A percentile compares a stretch with the other conserved stretches of the same genome.
Evolutionary conservation across 2,113 vertebrate genomes (phyloP).

Genomic region (Corapipo altera): DNA sequence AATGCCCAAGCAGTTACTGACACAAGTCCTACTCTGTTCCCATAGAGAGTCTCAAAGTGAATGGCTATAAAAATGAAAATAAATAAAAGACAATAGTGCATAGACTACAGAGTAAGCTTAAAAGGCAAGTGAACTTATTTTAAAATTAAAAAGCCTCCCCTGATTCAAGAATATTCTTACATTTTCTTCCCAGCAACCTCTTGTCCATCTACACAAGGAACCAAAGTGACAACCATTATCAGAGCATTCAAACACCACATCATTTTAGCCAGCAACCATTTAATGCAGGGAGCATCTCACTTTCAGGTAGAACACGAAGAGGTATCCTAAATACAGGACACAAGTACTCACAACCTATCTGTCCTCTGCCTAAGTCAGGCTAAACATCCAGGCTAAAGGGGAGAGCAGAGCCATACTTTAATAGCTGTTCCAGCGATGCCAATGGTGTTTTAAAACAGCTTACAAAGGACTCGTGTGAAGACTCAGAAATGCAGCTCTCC

Average conservation of each 20-base stretch:
- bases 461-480: not conserved
- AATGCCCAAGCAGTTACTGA: not conserved
- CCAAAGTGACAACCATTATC: not conserved
- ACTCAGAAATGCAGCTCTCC: not conserved
- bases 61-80: not conserved
- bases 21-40: not conserved
- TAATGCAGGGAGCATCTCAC: not conserved
- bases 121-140: not conserved
- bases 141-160: not conserved
- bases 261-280: not conserved
- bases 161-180: not conserved
- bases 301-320: not conserved
- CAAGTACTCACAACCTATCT: not conserved
- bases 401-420: not conserved
- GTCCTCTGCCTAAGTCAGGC: not conserved
- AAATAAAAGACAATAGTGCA: not conserved
- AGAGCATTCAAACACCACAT: not conserved
- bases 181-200: not conserved
- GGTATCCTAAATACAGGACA: not conserved
- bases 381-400: not conserved
- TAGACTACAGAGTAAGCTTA: not conserved
- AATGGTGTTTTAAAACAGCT: not conserved
- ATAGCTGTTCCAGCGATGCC: not conserved
- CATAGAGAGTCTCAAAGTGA: not conserved
- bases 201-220: not conserved